Evolutionary conservation across 2,888 invertebrate genomes (phyloP), one percentile per base, ranked within the genome.

Genomic region (Drosophila yooni): DNA sequence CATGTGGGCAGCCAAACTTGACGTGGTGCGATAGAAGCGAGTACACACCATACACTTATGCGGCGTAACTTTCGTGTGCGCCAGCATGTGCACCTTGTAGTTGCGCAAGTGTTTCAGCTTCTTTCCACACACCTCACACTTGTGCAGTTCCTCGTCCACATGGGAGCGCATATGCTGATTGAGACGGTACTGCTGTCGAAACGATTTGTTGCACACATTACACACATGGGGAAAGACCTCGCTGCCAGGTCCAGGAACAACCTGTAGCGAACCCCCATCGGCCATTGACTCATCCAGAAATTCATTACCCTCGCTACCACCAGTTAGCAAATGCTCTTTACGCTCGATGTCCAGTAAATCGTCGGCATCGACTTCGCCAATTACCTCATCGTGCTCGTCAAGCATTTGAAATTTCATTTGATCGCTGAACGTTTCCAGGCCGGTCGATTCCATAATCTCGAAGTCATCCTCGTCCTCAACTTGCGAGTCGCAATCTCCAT

Each of bases 61-160:
- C 15, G 88, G 87, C 62, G 84, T 87, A 10, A 76, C 33, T 38
- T 91, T 87, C 50, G 92, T 88, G 56, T 93, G 93, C 2, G 92
- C 91, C 2, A 92, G 86, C 88, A 93, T 92, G 66, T 93, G 93
- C 3, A 93, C 93, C 63, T 93, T 93, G 64, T 92, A 93, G 31
- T 93, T 92, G 68, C 93, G 93, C 61, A 92, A 78, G 0, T 93
- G 93, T 71, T 93, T 93, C 62, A 93, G 91, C 48, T 91, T 91
- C 43, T 92, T 92, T 1, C 93, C 93, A 62, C 93, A 93, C 40
- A 91, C 86, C 52, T 91, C 91, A 65, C 93, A 93, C 31, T 90
- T 71, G 70, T 87, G 93, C 3, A 92, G 92, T 29, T 92, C 93
- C n/a, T 88, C 85, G 70, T 92, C 92, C 0, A 93, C 91, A 75